Base-by-base conservation (phyloP, 2,888 invertebrate species). In the Cenopis cana region DNA sequence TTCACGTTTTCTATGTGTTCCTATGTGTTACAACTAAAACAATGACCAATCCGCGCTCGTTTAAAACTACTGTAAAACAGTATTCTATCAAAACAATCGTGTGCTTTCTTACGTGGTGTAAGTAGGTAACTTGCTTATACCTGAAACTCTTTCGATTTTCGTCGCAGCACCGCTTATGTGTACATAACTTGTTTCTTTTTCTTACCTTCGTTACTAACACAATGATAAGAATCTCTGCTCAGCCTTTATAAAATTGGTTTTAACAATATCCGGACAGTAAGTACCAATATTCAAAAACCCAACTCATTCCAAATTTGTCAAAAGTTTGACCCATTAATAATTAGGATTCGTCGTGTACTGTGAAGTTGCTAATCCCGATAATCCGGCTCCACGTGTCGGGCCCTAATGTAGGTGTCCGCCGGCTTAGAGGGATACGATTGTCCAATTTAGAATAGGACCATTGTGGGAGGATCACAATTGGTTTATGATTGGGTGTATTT, bases 281-380 rank as follows among this genome's bases (percentile, higher is more conserved):
- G 54, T 50, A 69, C 56, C 20, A 68, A 69, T 55, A 61, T 54
- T 8, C 64, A 41, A 59, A 61, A 61, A 55, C 61, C 50, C 60
- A 41, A 61, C 54, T n/a, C 46, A 59, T 20, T 59, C 54, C 54
- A 60, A 65, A 50, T 67, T 17, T 61, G 59, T 54, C 70, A 66
- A 55, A 70, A 65, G 49, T 36, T 66, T 65, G 20, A n/a, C 17
- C 55, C 66, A 71, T 71, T 67, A 49, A 71, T 67, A 49, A 71
- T 71, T 71, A 71, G 66, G 70, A 49, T 72, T n/a, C 60, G 12
- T 20, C 54, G 41, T 38, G 72, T 74, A 74, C 73, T 68, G 69
- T 69, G 70, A 75, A 76, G 77, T 77, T 76, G 76, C 41, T 82
- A 83, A 84, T 83, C 83, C 78, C 70, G 68, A 69, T 82, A 79